These are phyloP conservation scores for Lepisosteus oculatus DNA, from an alignment of 2,113 vertebrate species.

Conservation along the genomic window DNA sequence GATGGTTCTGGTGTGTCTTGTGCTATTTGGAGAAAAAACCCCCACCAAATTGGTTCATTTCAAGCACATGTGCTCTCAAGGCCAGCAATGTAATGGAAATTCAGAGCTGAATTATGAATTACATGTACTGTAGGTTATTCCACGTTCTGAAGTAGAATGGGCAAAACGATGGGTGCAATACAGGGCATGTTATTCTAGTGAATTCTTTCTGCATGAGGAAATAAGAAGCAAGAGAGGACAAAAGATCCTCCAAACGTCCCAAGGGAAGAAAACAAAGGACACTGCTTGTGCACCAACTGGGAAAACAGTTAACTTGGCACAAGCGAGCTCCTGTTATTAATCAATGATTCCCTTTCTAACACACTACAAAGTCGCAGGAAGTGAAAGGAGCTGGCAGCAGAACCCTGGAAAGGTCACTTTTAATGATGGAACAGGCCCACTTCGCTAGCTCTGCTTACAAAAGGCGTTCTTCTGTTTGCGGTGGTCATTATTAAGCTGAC, in stretches of 20 bases:
- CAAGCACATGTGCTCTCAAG: too few species aligned
- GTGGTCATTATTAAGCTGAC: not conserved
- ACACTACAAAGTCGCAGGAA: conserved; percentile 46
- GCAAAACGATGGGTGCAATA: too few species aligned
- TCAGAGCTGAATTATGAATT: too few species aligned
- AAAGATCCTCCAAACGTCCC: not conserved
- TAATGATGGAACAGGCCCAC: conserved; percentile 47
- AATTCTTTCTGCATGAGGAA: not conserved
- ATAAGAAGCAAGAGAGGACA: conserved; percentile 9
- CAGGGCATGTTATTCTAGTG: too few species aligned
- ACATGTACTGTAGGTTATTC: too few species aligned
- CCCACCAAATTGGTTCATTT: too few species aligned
- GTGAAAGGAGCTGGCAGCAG: conserved; percentile 27
- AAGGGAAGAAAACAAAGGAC: conserved; percentile 12
- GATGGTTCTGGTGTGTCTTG: too few species aligned
- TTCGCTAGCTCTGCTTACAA: conserved; percentile 22
- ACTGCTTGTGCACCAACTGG: not conserved
- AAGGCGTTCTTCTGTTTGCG: conserved; percentile 26
- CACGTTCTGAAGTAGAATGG: too few species aligned
- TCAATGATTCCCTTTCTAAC: conserved; percentile 59
- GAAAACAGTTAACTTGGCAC: conserved; percentile 16
- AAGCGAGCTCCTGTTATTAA: conserved; percentile 36
- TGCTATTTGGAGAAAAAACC: too few species aligned
- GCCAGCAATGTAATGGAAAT: too few species aligned
- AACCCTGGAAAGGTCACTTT: conserved; percentile 49